These are phyloP conservation scores for Pachyuromys duprasi DNA, from an alignment of 2,797 vertebrate species.

Conservation along the genomic window DNA sequence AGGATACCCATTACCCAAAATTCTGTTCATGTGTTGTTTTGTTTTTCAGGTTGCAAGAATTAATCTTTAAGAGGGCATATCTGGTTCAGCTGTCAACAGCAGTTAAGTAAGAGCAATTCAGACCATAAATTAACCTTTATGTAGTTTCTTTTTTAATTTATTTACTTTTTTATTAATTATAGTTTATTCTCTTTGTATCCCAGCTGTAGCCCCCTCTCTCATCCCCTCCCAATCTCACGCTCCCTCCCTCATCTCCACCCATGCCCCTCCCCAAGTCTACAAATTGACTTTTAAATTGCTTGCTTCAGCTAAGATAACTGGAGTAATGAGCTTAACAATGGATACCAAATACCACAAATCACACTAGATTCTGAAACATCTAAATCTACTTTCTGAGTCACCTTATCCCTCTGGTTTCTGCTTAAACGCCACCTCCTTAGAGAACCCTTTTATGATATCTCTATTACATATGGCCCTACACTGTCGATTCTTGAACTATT, in stretches of 20 bases:
- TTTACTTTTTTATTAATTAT: no score
- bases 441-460: neutral
- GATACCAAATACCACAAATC: neutral
- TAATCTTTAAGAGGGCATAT: conserved; percentile 32
- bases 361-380: conserved; percentile 29
- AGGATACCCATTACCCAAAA: neutral
- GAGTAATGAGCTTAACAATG: conserved; percentile 35
- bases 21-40: neutral
- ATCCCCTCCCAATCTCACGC: no score
- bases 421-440: conserved; percentile 9
- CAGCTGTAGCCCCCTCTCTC: no score
- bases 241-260: no score
- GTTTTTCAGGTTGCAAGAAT: conserved; percentile 33
- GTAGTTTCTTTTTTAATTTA: no score
- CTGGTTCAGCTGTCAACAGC: neutral
- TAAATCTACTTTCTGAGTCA: conserved; percentile 18
- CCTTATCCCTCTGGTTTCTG: conserved; percentile 9
- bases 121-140: conserved; percentile 10
- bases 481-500: neutral
- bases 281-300: conserved; percentile 45
- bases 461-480: neutral
- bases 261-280: no score
- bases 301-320: conserved; percentile 40
- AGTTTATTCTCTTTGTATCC: no score
- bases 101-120: neutral